These are phyloP conservation scores for Thunnus thynnus DNA, from an alignment of 2,113 vertebrate species.

Conservation along the genomic window DNA sequence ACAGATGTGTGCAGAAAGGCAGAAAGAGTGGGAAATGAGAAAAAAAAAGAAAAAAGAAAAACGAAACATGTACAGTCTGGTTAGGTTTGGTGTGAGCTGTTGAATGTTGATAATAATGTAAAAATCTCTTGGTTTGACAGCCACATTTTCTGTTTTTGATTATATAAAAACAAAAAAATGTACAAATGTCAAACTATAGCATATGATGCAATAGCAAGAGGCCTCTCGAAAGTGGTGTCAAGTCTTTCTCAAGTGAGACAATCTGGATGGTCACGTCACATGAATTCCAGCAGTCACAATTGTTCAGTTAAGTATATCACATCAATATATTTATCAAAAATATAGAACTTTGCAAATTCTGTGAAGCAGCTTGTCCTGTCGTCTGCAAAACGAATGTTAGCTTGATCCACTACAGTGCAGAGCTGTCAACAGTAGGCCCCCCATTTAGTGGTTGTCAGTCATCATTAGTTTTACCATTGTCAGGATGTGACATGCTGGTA, in stretches of 20 bases:
- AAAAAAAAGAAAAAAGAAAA: background rate
- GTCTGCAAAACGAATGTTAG: background rate
- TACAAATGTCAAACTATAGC: background rate
- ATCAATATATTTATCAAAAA: no score
- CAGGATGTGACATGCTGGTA: background rate
- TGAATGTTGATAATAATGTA: background rate
- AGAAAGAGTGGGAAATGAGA: constrained; percentile 75
- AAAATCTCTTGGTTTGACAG: constrained; percentile 1
- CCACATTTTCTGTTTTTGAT: background rate
- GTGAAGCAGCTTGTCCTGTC: background rate
- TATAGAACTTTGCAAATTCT: background rate
- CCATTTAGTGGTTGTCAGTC: no score
- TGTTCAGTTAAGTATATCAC: no score
- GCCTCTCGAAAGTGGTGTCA: no score
- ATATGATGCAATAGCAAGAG: background rate
- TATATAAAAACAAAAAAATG: background rate
- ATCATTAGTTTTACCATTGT: no score
- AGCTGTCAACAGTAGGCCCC: background rate
- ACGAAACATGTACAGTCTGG: background rate
- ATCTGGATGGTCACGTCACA: background rate
- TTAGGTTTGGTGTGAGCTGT: background rate
- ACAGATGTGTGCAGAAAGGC: constrained; percentile 75
- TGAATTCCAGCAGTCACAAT: background rate
- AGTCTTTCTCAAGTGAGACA: background rate
- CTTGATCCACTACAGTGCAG: background rate